Evolutionary conservation across 2,113 vertebrate species (phyloP).

Genomic region (Sander lucioperca): DNA sequence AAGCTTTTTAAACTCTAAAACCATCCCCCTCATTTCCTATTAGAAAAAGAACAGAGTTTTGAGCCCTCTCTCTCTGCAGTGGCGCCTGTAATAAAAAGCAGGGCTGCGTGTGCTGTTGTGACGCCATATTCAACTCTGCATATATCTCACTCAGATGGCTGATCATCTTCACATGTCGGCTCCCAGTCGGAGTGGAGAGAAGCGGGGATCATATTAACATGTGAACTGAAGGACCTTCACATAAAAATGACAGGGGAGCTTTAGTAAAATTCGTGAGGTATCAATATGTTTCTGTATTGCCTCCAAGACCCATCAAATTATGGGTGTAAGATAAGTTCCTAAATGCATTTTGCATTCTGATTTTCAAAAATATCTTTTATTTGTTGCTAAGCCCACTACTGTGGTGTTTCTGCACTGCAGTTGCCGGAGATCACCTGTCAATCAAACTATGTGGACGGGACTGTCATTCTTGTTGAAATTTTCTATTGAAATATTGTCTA

Average conservation of each 20-base stretch:
- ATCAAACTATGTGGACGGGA: too few species aligned
- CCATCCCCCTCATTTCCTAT: constrained; percentile 69
- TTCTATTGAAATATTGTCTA: too few species aligned
- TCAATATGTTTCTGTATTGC: not conserved
- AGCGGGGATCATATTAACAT: not conserved
- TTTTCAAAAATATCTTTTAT: not conserved
- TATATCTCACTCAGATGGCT: constrained; percentile 50
- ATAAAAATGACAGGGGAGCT: not conserved
- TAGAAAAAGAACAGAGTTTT: constrained; percentile 79
- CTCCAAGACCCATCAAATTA: not conserved
- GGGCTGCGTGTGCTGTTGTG: constrained; percentile 61
- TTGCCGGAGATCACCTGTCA: too few species aligned
- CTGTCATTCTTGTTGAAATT: not conserved
- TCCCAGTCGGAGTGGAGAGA: not conserved
- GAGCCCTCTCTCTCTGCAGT: constrained; percentile 69
- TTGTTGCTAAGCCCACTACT: not conserved
- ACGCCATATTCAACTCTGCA: constrained; percentile 51
- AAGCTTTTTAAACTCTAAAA: constrained; percentile 6
- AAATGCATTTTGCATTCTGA: not conserved
- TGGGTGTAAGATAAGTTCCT: not conserved
- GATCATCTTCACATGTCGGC: constrained; percentile 32
- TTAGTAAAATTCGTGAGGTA: not conserved
- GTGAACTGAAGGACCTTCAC: not conserved
- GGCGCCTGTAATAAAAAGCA: constrained; percentile 79
- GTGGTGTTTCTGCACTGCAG: not conserved